Percentiles rank a stretch among this genome's conserved stretches.
Conservation (phyloP, 2,888 invertebrate species). For the Busseola fusca region DNA sequence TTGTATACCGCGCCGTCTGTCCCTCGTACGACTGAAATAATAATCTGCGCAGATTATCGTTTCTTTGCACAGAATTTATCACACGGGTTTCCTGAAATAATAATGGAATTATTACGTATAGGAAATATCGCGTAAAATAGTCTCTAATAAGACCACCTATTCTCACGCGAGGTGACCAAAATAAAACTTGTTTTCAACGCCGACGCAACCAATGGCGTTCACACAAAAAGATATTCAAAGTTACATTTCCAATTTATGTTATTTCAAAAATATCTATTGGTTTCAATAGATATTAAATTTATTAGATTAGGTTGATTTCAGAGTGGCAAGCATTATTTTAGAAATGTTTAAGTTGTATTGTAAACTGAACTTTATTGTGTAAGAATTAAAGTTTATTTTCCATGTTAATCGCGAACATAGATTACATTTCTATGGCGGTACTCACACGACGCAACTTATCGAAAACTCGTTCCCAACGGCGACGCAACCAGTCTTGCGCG, state of each 20-base stretch:
- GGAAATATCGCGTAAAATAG: background rate
- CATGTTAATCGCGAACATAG: too few species aligned
- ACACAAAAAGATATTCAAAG: background rate
- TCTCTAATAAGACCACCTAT: background rate
- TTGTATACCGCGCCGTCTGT: conserved; percentile 48
- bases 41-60: conserved; percentile 41
- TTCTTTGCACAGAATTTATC: conserved; percentile 50
- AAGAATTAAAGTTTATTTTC: too few species aligned
- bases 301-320: too few species aligned
- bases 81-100: conserved; percentile 60
- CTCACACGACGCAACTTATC: background rate
- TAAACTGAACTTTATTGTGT: too few species aligned
- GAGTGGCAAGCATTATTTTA: too few species aligned
- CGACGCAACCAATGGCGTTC: background rate
- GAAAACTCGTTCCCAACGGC: background rate
- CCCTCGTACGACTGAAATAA: conserved; percentile 57
- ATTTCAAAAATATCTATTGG: too few species aligned
- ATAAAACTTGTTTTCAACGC: background rate
- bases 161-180: background rate
- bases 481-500: background rate
- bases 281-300: too few species aligned
- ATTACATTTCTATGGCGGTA: background rate
- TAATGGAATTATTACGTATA: background rate
- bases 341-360: too few species aligned
- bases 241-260: too few species aligned